Base-by-base conservation (phyloP, 2,888 invertebrate genomes). In the Hemistola chrysoprasaria region DNA sequence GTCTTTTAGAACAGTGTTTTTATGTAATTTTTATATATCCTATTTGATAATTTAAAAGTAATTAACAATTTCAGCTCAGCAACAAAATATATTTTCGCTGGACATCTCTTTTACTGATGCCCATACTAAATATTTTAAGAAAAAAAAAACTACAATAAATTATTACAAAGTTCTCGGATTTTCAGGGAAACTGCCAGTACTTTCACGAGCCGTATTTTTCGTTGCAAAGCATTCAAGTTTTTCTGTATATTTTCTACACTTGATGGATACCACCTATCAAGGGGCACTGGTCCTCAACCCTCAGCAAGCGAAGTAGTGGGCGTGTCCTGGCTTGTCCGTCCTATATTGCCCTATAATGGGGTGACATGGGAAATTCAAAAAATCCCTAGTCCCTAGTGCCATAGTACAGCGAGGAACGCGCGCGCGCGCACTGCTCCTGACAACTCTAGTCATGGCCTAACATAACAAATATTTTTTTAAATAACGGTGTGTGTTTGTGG, bases 241-340 rank as follows among this genome's bases (percentile, higher is more conserved):
- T 16, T 4, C 16, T 4, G 4, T 3, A 16, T 16, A 16, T 16
- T 16, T 16, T 16, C 16, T 4, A 16, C 16, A 16, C 16, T 16
- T 16, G 16, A 16, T 4, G 4, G 16, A 2, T 16, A 16, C 3
- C 16, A 10, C 6, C 11, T n/a, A n/a, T 23, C 4, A 8, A 24
- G 2, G 4, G 4, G 3, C 11, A 8, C 7, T 31, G 21, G 23
- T 24, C 11, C 6, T 35, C 22, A 25, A 11, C 22, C 38, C 28
- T 35, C 23, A 11, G 33, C 28, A 25, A 41, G 41, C 22, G 41
- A 53, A 62, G 56, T 48, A 52, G 62, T 61, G 63, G 80, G 81
- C 74, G 82, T 74, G 62, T 59, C 68, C 40, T 40, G 22, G 28
- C 2, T 8, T 11, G 50, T 9, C 54, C 62, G 38, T 54, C 66